Conservation (phyloP, 2,113 vertebrate species). For the Calyptomena viridis region DNA sequence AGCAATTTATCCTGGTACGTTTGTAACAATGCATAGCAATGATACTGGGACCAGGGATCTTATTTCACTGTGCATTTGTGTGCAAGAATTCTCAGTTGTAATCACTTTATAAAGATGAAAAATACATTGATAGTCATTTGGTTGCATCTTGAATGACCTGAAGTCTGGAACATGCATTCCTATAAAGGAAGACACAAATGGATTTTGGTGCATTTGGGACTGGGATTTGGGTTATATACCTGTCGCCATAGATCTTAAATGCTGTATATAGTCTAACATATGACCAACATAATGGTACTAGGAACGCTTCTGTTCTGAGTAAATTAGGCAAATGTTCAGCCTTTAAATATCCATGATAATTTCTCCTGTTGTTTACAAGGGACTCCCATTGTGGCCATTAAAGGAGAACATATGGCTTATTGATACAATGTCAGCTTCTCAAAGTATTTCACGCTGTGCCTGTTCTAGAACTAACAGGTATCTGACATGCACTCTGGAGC, state of each 20-base stretch:
- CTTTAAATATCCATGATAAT: neutral
- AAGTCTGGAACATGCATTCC: neutral
- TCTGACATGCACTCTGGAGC: neutral
- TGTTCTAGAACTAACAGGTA: neutral
- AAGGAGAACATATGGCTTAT: slow-evolving; percentile 16
- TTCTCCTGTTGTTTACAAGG: neutral
- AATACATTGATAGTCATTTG: no score
- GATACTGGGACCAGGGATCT: neutral
- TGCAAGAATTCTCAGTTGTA: neutral
- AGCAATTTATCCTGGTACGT: neutral
- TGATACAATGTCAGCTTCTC: neutral
- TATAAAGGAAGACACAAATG: neutral
- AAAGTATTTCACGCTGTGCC: neutral
- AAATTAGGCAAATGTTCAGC: slow-evolving; percentile 19
- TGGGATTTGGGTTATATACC: neutral
- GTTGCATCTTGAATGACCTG: neutral
- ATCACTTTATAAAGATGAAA: neutral
- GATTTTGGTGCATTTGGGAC: neutral
- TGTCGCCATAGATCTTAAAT: neutral
- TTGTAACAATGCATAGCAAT: neutral
- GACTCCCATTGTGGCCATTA: neutral
- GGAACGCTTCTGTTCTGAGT: neutral
- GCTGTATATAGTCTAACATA: neutral
- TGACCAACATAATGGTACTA: neutral
- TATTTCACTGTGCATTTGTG: neutral